Base-by-base conservation (phyloP, 2,113 vertebrate species). In the Oryzias woworae region DNA sequence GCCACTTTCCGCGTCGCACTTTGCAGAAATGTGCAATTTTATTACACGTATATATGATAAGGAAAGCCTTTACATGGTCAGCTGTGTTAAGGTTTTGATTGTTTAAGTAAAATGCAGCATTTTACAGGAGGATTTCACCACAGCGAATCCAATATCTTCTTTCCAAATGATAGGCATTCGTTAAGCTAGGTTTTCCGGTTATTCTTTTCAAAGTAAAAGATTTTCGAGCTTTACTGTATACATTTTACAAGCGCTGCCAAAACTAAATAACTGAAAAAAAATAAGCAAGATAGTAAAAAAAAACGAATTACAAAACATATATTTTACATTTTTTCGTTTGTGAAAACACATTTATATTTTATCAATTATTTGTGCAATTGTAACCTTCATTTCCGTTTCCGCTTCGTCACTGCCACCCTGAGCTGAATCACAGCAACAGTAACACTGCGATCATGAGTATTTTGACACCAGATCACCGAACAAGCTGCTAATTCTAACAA, bases 341-440 rank as follows among this genome's bases (percentile, higher is more conserved):
- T 48, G 4, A 12, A 6, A 48, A 48, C 36, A 3, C 12, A 36
- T 10, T 10, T 36, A 12, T 10, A 10, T 3, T 36, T 36, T 36
- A 2, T 36, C 3, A 12, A 36, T 2, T 36, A 12, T 36, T 45
- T 45, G 1, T 45, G 16, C 17, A 4, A 45, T 18, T 66, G 31
- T 43, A 22, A 12, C 49, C 5, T 49, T 46, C 41, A 60, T 59
- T 87, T 88, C 87, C 87, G 85, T 3, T 84, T 84, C 67, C 73
- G 17, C 3, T 63, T 49, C 58, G 67, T 66, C 70, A 66, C 60
- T 58, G 44, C 67, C 49, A 46, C 57, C 20, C 47, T 49, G 22
- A 64, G 48, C n/a, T 43, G 56, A 14, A 49, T 73, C 5, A 53
- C 57, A 45, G 7, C 10, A 22, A 4, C 23, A 55, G 17, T 55